phyloP scores from a whole-genome alignment of 2,113 vertebrate genomes.

The Melozone crissalis region DNA sequence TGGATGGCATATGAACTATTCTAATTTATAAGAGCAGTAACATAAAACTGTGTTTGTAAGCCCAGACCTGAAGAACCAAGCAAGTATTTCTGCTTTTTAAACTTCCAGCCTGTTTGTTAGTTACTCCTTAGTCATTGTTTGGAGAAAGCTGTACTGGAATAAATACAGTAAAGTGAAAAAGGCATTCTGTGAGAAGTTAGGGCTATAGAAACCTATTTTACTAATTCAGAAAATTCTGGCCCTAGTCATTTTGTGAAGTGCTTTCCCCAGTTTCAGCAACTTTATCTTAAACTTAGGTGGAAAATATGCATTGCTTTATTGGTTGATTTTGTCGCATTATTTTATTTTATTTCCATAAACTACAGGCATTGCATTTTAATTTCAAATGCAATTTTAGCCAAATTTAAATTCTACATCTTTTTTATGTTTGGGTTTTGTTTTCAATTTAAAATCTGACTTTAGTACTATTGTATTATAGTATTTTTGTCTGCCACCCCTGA shows the following conservation, averaged over 20 bases:
- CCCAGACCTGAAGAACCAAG: background rate
- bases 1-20: background rate
- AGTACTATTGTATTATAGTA: background rate
- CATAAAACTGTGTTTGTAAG: background rate
- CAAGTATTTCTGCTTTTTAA: background rate
- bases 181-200: background rate
- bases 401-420: background rate
- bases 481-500: background rate
- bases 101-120: background rate
- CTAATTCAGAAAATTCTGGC: background rate
- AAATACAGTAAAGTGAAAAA: background rate
- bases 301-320: background rate
- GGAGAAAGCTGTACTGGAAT: background rate
- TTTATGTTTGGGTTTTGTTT: background rate
- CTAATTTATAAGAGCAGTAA: background rate
- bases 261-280: background rate
- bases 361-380: background rate
- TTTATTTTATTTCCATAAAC: background rate
- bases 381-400: background rate
- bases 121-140: background rate
- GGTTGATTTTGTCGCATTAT: background rate
- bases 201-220: background rate
- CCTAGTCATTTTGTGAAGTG: background rate
- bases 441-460: background rate
- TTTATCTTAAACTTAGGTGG: background rate